A percentile compares a stretch with the other conserved stretches of the same genome.
phyloP scores from a whole-genome alignment of 2,113 vertebrate genomes.

The Mesoclemmys tuberculata region DNA sequence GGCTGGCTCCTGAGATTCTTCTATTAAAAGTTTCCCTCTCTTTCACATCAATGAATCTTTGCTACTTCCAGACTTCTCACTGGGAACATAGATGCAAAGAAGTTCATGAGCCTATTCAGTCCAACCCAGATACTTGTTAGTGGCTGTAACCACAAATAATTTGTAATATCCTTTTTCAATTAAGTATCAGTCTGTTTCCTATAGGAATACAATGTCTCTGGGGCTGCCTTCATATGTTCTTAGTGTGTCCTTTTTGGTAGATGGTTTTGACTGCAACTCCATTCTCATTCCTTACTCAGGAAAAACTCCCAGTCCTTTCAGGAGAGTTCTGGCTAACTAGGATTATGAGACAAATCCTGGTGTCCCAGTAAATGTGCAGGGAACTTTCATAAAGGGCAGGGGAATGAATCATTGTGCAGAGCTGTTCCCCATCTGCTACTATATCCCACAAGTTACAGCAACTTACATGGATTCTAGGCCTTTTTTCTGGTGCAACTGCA shows the following conservation, averaged over 20 bases:
- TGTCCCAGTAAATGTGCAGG: slow-evolving; percentile 9
- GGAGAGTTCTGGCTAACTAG: not conserved
- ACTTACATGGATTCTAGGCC: not conserved
- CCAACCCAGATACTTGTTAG: not conserved
- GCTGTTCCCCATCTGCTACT: slow-evolving; percentile 54
- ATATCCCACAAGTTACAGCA: slow-evolving; percentile 49
- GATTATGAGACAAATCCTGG: slow-evolving; percentile 38
- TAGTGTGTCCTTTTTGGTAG: not conserved
- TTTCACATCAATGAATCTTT: slow-evolving; percentile 67
- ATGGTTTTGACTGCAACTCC: not conserved
- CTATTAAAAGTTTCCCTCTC: slow-evolving; percentile 70
- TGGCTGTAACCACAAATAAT: not conserved
- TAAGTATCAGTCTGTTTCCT: slow-evolving; percentile 14
- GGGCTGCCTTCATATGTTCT: not conserved
- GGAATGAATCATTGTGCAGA: not conserved
- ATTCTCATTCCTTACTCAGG: not conserved
- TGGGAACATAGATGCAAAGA: slow-evolving; percentile 40
- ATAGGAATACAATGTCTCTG: slow-evolving; percentile 9
- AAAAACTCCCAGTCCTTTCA: not conserved
- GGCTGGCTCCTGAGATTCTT: slow-evolving; percentile 61
- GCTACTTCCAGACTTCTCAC: slow-evolving; percentile 50
- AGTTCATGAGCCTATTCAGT: slow-evolving; percentile 37
- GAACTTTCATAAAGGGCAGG: not conserved
- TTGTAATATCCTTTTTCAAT: slow-evolving; percentile 24
- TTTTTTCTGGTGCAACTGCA: slow-evolving; percentile 47